Evolutionary conservation across 1,140 invertebrate species (phyloP), one percentile per base, ranked within the genome.

Genomic region (Phocides pigmalion): DNA sequence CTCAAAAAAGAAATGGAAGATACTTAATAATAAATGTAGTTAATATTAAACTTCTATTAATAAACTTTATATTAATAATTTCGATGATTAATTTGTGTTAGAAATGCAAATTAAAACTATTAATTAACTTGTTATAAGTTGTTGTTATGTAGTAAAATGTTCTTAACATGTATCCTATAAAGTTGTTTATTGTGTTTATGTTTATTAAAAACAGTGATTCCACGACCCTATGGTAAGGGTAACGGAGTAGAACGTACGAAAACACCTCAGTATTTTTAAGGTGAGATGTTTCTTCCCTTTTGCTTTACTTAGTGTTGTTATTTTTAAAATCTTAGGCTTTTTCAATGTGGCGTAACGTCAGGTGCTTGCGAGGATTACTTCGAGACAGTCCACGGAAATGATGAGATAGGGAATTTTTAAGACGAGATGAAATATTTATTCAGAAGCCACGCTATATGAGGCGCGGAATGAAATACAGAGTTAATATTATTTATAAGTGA

Each of bases 191-290:
- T n/a, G n/a, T n/a, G n/a, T n/a, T n/a, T n/a, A n/a, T n/a, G n/a
- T n/a, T n/a, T n/a, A n/a, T n/a, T n/a, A n/a, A n/a, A n/a, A n/a
- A n/a, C n/a, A n/a, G n/a, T n/a, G n/a, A n/a, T n/a, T n/a, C n/a
- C 5, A 28, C 25, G 5, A 53, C 58, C 6, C n/a, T 3, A 8
- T 76, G 42, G 76, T 79, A 81, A 35, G 44, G 68, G 66, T 22
- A 12, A 14, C 32, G 39, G 19, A 28, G 50, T 35, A 19, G 64
- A 8, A 66, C 25, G 67, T 68, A 50, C 47, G 17, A 50, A 50
- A 50, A 72, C 73, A 74, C 71, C 66, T 64, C 44, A 46, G 66
- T 50, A 76, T 74, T 73, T 76, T 76, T 64, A 70, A 75, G 59
- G 64, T 22, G 64, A 62, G 50, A 56, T 66, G 39, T 72, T 70